Evolutionary conservation across 35 echinoderm and acorn worm species (phyloP), one percentile per base, ranked within the genome.

Genomic region (Chiridota heheva): DNA sequence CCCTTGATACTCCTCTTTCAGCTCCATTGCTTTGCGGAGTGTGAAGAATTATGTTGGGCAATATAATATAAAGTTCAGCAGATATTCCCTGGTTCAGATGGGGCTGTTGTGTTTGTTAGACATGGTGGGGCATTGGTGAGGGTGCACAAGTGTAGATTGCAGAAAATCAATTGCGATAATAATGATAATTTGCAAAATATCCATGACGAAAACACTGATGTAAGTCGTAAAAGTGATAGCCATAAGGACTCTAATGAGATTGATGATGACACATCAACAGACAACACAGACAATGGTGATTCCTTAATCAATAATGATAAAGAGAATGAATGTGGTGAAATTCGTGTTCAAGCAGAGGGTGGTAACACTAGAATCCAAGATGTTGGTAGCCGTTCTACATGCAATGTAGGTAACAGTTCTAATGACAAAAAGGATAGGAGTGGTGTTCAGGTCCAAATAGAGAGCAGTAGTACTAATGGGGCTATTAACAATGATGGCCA

Each of bases 61-160:
- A n/a, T n/a, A n/a, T n/a, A n/a, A n/a, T n/a, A n/a, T n/a, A 60
- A 60, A 60, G 58, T n/a, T 51, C 58, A n/a, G 22, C n/a, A 30
- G 4, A 60, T 18, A 26, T n/a, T n/a, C n/a, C 8, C n/a, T 55
- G 72, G 72, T 6, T 53, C 41, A 17, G 53, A 78, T 59, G 75
- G 75, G 38, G 30, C 31, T 2, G 40, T 78, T 56, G 55, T 78
- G 33, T 78, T 78, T 76, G 72, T 76, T 33, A 76, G 72, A 34
- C 47, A 76, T 76, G 72, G 72, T 76, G 72, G 45, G 72, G 72
- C 72, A 76, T 76, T 76, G 45, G 72, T 76, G 30, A 76, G 48
- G 39, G 72, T 76, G n/a, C 72, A 76, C 27, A 76, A 73, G 39
- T 35, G 65, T 60, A 60, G 58, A n/a, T 60, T 60, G 32, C 22